Evolutionary conservation across 2,888 invertebrate species (phyloP).

Genomic region (Dioctria linearis): DNA sequence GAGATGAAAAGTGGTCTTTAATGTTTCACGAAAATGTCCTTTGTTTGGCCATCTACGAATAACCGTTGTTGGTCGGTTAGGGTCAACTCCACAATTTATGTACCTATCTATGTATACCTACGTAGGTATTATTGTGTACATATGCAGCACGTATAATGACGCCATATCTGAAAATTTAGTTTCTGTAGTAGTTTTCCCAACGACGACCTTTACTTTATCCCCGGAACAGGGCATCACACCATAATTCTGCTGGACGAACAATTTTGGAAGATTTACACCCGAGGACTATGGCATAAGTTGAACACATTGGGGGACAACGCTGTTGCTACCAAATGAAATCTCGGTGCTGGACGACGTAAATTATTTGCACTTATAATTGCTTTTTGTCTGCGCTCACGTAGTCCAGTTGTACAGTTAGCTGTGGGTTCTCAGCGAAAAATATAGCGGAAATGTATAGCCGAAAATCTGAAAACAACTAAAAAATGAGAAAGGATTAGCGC

Average conservation of each 20-base stretch:
- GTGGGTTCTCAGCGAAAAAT: conserved; percentile 9
- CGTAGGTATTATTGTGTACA: not conserved
- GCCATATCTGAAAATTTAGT: conserved; percentile 49
- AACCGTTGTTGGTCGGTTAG: not conserved
- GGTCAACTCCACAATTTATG: not conserved
- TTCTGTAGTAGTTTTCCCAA: conserved; percentile 16
- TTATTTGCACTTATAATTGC: conserved; percentile 53
- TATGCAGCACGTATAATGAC: conserved; percentile 13
- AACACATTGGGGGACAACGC: not conserved
- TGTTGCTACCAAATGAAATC: conserved; percentile 47
- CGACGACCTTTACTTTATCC: conserved; percentile 27
- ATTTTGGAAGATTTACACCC: conserved; percentile 57
- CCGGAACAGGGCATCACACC: conserved; percentile 30
- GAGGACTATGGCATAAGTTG: not conserved
- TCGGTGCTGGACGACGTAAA: conserved; percentile 40
- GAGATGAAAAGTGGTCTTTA: conserved; percentile 50
- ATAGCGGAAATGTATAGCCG: not conserved
- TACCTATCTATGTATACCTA: not conserved
- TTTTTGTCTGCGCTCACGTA: not conserved
- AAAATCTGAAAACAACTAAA: not conserved
- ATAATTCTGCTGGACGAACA: conserved; percentile 56
- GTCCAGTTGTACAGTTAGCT: not conserved
- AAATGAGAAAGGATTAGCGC: not conserved
- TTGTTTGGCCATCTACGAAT: conserved; percentile 5
- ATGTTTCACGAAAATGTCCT: conserved; percentile 44